These are phyloP conservation scores for Brevimyrus niger DNA, from an alignment of 2,113 vertebrate species.

Conservation along the genomic window DNA sequence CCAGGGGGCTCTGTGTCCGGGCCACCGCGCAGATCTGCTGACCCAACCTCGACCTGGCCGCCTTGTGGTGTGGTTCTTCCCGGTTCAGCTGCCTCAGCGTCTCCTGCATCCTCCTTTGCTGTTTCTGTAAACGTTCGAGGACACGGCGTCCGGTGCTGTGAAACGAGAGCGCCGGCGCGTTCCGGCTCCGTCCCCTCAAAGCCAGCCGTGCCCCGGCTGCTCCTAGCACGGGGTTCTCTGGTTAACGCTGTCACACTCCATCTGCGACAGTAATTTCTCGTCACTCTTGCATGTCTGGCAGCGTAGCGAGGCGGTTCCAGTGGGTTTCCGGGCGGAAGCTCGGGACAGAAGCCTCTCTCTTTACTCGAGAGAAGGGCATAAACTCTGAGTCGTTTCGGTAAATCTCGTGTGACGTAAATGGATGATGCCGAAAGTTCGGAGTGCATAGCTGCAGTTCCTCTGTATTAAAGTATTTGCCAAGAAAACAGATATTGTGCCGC, in stretches of 20 bases:
- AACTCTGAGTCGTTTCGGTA: not conserved
- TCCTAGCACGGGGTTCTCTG: not conserved
- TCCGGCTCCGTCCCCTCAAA: not conserved
- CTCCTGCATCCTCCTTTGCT: constrained; percentile 77
- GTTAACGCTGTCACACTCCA: not conserved
- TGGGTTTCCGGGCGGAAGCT: not conserved
- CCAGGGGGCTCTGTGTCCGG: constrained; percentile 51
- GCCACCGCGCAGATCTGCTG: constrained; percentile 45
- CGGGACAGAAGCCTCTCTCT: not conserved
- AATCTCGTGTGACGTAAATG: not conserved
- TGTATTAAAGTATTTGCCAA: not conserved
- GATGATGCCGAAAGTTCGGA: not conserved
- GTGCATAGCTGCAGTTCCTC: not conserved
- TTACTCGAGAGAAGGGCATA: not conserved
- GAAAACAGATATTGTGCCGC: not conserved
- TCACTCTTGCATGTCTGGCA: not conserved
- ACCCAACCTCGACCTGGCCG: constrained; percentile 34
- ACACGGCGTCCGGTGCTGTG: not conserved
- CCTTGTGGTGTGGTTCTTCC: constrained; percentile 48
- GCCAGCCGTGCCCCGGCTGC: not conserved
- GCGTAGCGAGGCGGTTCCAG: not conserved
- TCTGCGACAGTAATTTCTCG: not conserved
- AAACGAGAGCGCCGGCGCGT: not conserved
- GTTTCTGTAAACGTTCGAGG: constrained; percentile 55
- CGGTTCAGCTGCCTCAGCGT: constrained; percentile 60